Evolutionary conservation across 2,113 vertebrate species (phyloP), one percentile per base, ranked within the genome.

Genomic region (Strix aluco): DNA sequence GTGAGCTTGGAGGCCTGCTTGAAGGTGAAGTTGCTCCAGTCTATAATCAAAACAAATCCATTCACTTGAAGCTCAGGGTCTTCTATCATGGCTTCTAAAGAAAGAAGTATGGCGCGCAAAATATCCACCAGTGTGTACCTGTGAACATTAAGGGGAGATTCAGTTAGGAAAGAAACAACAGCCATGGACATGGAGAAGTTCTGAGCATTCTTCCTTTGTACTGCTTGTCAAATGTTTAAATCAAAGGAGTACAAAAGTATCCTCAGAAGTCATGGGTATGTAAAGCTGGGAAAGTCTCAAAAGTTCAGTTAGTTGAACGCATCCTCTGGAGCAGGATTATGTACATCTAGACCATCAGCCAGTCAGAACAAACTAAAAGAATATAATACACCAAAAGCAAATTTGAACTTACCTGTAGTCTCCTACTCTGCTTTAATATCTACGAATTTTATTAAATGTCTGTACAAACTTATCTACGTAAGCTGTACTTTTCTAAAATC

Each of bases 11-110:
- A 99, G 63, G 99, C 99, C 97, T 99, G 99, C 89, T 99, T 99
- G 98, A 99, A 99, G 86, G 99, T 99, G 98, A 99, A 99, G 98
- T 99, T 99, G 96, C 99, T 99, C 99, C 99, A 99, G 98, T 99
- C 99, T 98, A 99, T 99, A 98, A 99, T 99, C 98, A 99, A 98
- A 98, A 99, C 99, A 98, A 99, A 99, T 96, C 99, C 99, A 94
- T 99, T 99, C 90, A 99, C 99, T 96, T 99, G 99, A 94, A 99
- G 98, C 98, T 99, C 99, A 0, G 99, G 99, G 69, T 99, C 99
- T 98, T 99, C 99, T 47, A 99, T 99, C 99, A 99, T 99, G 81
- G 99, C 98, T 96, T 99, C 99, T 97, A 99, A 94, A 25, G 99
- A 99, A 95, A 99, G 99, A 91, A 99, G 98, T 97, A 99, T 99